phyloP scores from a whole-genome alignment of 1,140 invertebrate species.

The Lordiphosa stackelbergi region DNA sequence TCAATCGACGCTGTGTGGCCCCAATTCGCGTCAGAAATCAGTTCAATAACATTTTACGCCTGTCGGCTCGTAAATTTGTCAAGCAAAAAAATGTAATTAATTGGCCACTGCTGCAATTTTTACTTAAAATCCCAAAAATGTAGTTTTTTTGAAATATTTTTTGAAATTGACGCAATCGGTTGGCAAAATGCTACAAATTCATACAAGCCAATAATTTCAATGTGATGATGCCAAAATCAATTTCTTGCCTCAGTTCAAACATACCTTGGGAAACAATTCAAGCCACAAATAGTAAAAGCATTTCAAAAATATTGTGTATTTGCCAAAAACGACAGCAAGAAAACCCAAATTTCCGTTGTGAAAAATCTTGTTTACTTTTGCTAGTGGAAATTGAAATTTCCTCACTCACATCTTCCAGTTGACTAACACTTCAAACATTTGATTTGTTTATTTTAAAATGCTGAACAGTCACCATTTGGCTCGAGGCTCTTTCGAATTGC shows the following conservation, averaged over 20 bases:
- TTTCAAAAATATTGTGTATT: slow-evolving; percentile 49
- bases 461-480: slow-evolving; percentile 31
- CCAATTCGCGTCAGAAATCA: slow-evolving; percentile 63
- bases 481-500: slow-evolving; percentile 24
- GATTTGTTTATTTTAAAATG: slow-evolving; percentile 42
- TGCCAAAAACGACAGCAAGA: slow-evolving; percentile 9
- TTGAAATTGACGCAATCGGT: slow-evolving; percentile 42
- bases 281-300: slow-evolving; percentile 48
- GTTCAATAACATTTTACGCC: slow-evolving; percentile 68
- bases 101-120: slow-evolving; percentile 62
- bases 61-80: slow-evolving; percentile 65
- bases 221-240: neutral
- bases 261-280: slow-evolving; percentile 25
- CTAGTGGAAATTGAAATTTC: too few relatives aligned
- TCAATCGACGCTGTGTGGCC: slow-evolving; percentile 60
- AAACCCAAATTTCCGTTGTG: slow-evolving; percentile 63
- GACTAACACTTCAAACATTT: slow-evolving; percentile 56
- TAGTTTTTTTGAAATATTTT: slow-evolving; percentile 16
- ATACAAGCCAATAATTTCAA: slow-evolving; percentile 1
- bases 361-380: slow-evolving; percentile 24
- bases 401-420: slow-evolving; percentile 19
- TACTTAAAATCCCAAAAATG: slow-evolving; percentile 17
- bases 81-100: slow-evolving; percentile 61
- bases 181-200: slow-evolving; percentile 11
- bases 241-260: too few relatives aligned